A percentile compares a stretch with the other conserved stretches of the same genome.
Evolutionary conservation across 2,888 invertebrate genomes (phyloP).

Genomic region (Epistrophella euchroma): DNA sequence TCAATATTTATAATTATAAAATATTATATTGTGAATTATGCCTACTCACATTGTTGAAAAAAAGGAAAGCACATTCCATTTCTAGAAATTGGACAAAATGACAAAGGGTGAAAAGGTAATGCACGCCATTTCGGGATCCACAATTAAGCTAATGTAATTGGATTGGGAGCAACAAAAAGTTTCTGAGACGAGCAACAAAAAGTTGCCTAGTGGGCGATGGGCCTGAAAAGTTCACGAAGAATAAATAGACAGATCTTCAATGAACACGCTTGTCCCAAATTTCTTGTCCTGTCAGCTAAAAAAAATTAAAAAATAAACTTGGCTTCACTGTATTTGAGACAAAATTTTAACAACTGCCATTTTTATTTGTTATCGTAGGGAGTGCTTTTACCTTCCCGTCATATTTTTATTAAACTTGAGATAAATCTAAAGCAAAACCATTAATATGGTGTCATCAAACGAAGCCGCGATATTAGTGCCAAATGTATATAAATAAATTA

Average conservation of each 20-base stretch:
- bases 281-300: background rate
- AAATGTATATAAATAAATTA: conserved; percentile 27
- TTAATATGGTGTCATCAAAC: conserved; percentile 45
- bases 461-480: conserved; percentile 18
- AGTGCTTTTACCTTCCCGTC: conserved; percentile 40
- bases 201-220: too few species aligned
- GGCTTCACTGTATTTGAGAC: conserved; percentile 46
- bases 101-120: too few species aligned
- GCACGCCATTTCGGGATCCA: too few species aligned
- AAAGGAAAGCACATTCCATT: too few species aligned
- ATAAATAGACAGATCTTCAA: background rate
- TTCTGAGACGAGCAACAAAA: too few species aligned
- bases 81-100: too few species aligned
- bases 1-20: too few species aligned
- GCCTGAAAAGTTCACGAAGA: too few species aligned
- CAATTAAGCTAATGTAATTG: too few species aligned
- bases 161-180: too few species aligned
- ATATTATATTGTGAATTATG: too few species aligned
- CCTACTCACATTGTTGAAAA: too few species aligned
- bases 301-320: background rate
- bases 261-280: conserved; percentile 13
- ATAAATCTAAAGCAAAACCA: conserved; percentile 53
- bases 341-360: conserved; percentile 69
- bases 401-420: conserved; percentile 49
- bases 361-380: conserved; percentile 71